Evolutionary conservation across 2,888 invertebrate species (phyloP).

Genomic region (Chromoteleia sp.): DNA sequence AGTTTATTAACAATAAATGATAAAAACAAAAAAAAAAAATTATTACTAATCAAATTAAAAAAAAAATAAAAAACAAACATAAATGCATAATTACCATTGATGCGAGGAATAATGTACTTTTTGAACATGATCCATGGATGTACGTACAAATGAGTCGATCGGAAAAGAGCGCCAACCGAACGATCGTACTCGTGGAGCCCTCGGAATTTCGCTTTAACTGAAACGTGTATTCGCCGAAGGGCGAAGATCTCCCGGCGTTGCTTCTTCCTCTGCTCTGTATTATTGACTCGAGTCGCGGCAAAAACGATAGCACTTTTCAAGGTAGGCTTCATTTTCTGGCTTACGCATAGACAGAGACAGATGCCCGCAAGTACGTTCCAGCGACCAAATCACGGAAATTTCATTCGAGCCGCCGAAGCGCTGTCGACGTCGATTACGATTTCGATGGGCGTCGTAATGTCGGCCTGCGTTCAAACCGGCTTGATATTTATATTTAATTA

Average conservation of each 20-base stretch:
- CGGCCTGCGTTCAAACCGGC: slow-evolving; percentile 40
- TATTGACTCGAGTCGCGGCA: slow-evolving; percentile 61
- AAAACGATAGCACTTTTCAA: slow-evolving; percentile 68
- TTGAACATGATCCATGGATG: too few species aligned
- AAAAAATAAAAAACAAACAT: too few species aligned
- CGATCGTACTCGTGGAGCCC: slow-evolving; percentile 4
- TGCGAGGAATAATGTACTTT: too few species aligned
- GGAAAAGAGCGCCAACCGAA: slow-evolving; percentile 4
- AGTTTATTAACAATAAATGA: too few species aligned
- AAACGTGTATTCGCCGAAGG: slow-evolving; percentile 62
- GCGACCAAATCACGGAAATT: slow-evolving; percentile 59
- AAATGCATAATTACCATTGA: too few species aligned
- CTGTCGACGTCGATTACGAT: slow-evolving; percentile 51
- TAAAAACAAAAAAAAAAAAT: too few species aligned
- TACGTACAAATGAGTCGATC: slow-evolving; percentile 4
- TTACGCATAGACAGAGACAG: slow-evolving; percentile 53
- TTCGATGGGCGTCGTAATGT: slow-evolving; percentile 42
- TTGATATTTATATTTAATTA: slow-evolving; percentile 56
- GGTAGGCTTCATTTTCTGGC: slow-evolving; percentile 71
- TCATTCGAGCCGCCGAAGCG: slow-evolving; percentile 35
- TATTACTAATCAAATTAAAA: too few species aligned
- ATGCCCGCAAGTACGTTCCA: slow-evolving; percentile 23
- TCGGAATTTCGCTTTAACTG: slow-evolving; percentile 62
- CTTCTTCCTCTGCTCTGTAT: slow-evolving; percentile 65
- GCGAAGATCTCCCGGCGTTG: slow-evolving; percentile 36